Conservation (phyloP, 2,113 vertebrate species). For the Grammomys surdaster region DNA sequence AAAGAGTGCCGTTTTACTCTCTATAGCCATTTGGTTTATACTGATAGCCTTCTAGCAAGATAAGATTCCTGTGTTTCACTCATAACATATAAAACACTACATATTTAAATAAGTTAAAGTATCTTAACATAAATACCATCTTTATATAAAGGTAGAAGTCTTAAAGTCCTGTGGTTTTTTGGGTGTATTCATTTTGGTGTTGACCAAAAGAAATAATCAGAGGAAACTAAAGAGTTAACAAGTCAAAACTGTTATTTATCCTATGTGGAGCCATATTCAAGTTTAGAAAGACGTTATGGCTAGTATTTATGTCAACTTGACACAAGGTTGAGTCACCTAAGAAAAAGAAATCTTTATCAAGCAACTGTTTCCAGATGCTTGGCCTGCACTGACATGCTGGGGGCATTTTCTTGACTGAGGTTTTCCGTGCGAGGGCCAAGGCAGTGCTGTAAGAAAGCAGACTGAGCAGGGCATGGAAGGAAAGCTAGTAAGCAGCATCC, state of each 20-base stretch:
- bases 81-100: constrained; percentile 32
- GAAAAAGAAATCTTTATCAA: neutral
- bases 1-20: neutral
- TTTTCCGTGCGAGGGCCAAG: neutral
- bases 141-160: neutral
- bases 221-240: constrained; percentile 12
- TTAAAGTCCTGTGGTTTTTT: neutral
- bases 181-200: neutral
- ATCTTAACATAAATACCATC: constrained; percentile 15
- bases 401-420: neutral
- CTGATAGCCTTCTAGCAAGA: constrained; percentile 4
- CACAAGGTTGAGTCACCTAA: neutral
- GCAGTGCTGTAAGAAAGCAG: neutral
- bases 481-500: neutral
- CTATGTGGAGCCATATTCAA: neutral
- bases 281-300: neutral
- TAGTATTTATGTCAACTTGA: neutral
- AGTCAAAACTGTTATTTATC: neutral
- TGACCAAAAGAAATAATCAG: constrained; percentile 5
- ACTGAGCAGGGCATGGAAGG: neutral
- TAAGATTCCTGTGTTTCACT: constrained; percentile 16
- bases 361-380: neutral
- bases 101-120: constrained; percentile 4
- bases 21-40: neutral
- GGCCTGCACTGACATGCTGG: neutral